These are phyloP conservation scores for Tipula lateralis DNA, from an alignment of 2,888 invertebrate genomes.

Conservation along the genomic window DNA sequence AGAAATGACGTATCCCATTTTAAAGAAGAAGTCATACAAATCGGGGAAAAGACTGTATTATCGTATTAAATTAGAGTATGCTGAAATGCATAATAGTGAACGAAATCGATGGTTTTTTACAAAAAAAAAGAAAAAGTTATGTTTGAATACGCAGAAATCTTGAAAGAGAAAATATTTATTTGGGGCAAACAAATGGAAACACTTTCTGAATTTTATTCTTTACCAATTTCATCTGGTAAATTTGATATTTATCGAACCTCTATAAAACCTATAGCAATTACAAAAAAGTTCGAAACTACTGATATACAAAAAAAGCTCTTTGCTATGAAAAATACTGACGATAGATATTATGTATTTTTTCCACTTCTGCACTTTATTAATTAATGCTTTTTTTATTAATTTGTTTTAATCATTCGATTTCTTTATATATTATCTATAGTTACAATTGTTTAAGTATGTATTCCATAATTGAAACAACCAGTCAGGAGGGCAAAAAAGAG, in stretches of 20 bases:
- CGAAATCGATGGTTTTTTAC: not conserved
- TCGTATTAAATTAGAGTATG: not conserved
- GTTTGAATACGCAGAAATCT: not conserved
- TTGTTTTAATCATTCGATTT: not conserved
- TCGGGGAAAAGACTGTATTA: not conserved
- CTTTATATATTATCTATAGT: not conserved
- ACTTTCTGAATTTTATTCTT: not conserved
- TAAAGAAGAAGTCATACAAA: not conserved
- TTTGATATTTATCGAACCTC: too few species aligned
- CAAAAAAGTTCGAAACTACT: not conserved
- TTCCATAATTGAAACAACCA: constrained; percentile 26
- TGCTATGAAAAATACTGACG: constrained; percentile 27
- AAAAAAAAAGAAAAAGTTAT: not conserved
- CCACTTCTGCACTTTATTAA: constrained; percentile 28
- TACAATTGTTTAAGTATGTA: constrained; percentile 13
- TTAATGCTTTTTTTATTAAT: constrained; percentile 19
- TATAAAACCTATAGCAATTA: not conserved
- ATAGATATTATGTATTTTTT: constrained; percentile 15
- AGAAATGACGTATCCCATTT: not conserved
- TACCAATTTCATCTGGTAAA: too few species aligned
- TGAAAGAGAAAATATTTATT: not conserved
- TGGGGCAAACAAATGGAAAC: not conserved
- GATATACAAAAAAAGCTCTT: constrained; percentile 26
- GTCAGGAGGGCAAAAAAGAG: not conserved
- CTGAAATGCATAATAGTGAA: not conserved